Evolutionary conservation across 2,797 vertebrate genomes (phyloP), one percentile per base, ranked within the genome.

Genomic region (Sebastes miniatus): DNA sequence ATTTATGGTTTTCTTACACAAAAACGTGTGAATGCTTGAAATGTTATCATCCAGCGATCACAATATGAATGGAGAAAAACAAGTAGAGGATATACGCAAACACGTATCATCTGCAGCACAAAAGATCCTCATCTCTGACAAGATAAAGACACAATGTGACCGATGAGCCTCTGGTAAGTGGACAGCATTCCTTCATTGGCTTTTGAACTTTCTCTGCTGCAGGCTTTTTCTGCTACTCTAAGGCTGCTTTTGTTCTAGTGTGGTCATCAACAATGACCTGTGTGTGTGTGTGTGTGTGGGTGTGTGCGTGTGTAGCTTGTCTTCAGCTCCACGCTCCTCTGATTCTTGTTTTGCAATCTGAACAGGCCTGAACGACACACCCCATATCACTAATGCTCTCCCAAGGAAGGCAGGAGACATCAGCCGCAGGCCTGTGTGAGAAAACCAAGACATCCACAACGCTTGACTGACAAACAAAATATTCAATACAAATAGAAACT

Each of bases 301-400:
- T 50, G 47, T 50, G 47, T 50, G 47, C 3, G 8, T 62, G 77
- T 73, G 83, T 25, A 67, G 69, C 64, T 27, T 73, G 76, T 84
- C 84, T 89, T 78, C 85, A 73, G 80, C 78, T 88, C 80, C 80
- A 86, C 65, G 72, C 87, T 91, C 66, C 81, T 79, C 76, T 92
- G 88, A 74, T 82, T 90, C 90, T 86, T 83, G 84, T 84, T 90
- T 86, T 80, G 79, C 74, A 65, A 83, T 90, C 65, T 67, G 75
- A 88, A 87, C 87, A 91, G 90, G 85, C 81, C 87, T 77, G 80
- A 81, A 87, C 81, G 67, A 83, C 88, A 89, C 89, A 87, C 90
- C 80, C 70, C 43, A 70, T 83, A 72, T 70, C 74, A 36, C 65
- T 64, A 82, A 73, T 70, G 77, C 80, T 76, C 67, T 77, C 24